Conservation (phyloP, 2,888 invertebrate species). For the Caenorhabditis imperialis region DNA sequence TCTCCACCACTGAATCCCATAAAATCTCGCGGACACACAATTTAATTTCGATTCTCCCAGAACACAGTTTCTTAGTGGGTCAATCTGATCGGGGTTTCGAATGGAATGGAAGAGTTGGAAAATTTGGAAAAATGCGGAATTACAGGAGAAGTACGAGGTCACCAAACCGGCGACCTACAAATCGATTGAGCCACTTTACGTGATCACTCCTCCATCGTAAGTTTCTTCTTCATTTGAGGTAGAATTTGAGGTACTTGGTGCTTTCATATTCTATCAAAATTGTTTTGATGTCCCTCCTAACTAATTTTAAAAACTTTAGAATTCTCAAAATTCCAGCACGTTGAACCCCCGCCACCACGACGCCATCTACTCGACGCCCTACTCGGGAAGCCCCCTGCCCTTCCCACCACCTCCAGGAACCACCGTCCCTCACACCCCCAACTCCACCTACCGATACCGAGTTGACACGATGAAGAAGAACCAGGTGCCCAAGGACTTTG, state of each 20-base stretch:
- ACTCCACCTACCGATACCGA: slow-evolving; percentile 50
- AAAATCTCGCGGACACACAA: slow-evolving; percentile 10
- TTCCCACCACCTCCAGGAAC: slow-evolving; percentile 66
- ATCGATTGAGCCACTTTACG: slow-evolving; percentile 76
- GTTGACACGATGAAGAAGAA: slow-evolving; percentile 38
- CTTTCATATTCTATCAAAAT: too few species aligned
- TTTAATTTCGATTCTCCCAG: slow-evolving; percentile 42
- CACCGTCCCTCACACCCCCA: slow-evolving; percentile 60
- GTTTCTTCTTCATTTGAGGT: slow-evolving; percentile 2
- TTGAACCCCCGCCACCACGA: slow-evolving; percentile 54
- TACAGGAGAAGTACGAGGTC: slow-evolving; percentile 72
- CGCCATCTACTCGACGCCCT: slow-evolving; percentile 72
- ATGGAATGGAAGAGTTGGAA: background rate
- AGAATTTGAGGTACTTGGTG: too few species aligned
- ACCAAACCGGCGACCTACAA: slow-evolving; percentile 75
- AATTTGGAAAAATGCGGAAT: background rate
- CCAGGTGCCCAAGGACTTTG: slow-evolving; percentile 22
- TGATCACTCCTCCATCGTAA: slow-evolving; percentile 72
- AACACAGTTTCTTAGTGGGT: slow-evolving; percentile 53
- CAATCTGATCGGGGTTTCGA: slow-evolving; percentile 41
- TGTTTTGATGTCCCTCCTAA: too few species aligned
- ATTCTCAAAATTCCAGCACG: slow-evolving; percentile 33
- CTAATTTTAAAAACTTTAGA: too few species aligned
- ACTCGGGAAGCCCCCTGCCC: slow-evolving; percentile 70
- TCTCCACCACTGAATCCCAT: background rate